Base-by-base conservation (phyloP, 2,113 vertebrate species). In the cattle (Bos taurus) region DNA sequence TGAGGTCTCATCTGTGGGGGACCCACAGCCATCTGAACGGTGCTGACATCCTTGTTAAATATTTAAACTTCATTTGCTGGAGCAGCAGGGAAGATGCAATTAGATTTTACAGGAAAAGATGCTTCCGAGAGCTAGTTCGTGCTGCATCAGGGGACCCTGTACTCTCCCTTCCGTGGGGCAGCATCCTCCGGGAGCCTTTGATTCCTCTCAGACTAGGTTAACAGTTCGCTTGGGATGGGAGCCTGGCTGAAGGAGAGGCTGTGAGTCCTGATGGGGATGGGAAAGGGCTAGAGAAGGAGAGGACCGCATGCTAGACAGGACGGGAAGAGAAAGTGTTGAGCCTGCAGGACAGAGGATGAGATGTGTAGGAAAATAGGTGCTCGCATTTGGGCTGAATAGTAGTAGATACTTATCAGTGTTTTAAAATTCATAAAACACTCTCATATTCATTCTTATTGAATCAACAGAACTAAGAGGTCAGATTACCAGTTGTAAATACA, bases 51-150 rank as follows among this genome's bases (percentile, higher is more conserved):
- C 88, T 21, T 28, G 96, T 98, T 98, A 98, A 98, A 98, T 98
- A 98, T 98, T 98, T 98, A 98, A 98, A 96, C 93, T 96, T 98
- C 50, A 97, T 98, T 98, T 98, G 81, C 94, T 36, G 7, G 77
- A 98, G 52, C 94, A 98, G 97, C 30, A 86, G 95, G 84, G 67
- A 97, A 98, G 80, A 48, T 93, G 81, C n/a, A 93, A 95, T 97
- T 97, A 95, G 48, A 43, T 91, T 98, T 98, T 98, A 91, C 17
- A 89, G 30, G 46, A 59, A 89, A 97, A 95, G 91, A 60, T 43
- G 87, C 64, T 97, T 98, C 97, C 30, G 64, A 87, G n/a, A 92
- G 7, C 2, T 94, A 48, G 57, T 95, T 98, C 91, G 95, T 97
- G 97, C 91, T 96, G 23, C 96, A 60, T 97, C 94, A 92, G 64